Percentiles rank a stretch among this genome's conserved stretches.
Conservation (phyloP, 2,888 invertebrate species). For the Lasius platythorax region DNA sequence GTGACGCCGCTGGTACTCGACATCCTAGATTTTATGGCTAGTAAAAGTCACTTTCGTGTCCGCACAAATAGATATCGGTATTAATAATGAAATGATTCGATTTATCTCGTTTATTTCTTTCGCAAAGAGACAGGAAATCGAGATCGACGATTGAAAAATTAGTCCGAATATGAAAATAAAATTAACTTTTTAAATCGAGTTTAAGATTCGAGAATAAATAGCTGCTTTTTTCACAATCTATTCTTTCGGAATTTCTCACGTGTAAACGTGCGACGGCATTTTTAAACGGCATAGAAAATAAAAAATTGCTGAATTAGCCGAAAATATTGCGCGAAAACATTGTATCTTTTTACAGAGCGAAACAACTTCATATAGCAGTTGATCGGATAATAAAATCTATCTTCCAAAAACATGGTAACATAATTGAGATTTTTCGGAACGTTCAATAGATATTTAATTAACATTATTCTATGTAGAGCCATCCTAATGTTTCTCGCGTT, state of each 20-base stretch:
- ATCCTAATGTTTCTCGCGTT: slow-evolving; percentile 11
- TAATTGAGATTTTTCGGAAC: slow-evolving; percentile 2
- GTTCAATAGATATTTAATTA: slow-evolving; percentile 41
- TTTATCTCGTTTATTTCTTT: neutral
- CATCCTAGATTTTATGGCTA: slow-evolving; percentile 18
- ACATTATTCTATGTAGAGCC: slow-evolving; percentile 37
- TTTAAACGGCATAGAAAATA: neutral
- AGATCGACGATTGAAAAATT: neutral
- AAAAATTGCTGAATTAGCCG: neutral
- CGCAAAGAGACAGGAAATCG: neutral
- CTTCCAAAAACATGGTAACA: neutral
- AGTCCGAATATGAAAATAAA: neutral
- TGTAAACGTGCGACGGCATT: neutral
- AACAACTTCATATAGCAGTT: slow-evolving; percentile 1
- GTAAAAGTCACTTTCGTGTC: slow-evolving; percentile 8
- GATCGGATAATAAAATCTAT: neutral
- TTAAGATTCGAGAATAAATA: neutral
- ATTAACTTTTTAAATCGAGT: neutral
- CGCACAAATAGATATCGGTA: neutral
- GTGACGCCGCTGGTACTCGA: neutral
- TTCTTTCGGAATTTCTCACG: neutral
- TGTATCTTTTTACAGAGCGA: neutral
- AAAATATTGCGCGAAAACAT: neutral
- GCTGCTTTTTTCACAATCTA: neutral
- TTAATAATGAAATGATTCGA: neutral